Percentiles rank a stretch among this genome's conserved stretches.
These are phyloP conservation scores for Glareola pratincola DNA, from an alignment of 2,113 vertebrate species.

Conservation along the genomic window DNA sequence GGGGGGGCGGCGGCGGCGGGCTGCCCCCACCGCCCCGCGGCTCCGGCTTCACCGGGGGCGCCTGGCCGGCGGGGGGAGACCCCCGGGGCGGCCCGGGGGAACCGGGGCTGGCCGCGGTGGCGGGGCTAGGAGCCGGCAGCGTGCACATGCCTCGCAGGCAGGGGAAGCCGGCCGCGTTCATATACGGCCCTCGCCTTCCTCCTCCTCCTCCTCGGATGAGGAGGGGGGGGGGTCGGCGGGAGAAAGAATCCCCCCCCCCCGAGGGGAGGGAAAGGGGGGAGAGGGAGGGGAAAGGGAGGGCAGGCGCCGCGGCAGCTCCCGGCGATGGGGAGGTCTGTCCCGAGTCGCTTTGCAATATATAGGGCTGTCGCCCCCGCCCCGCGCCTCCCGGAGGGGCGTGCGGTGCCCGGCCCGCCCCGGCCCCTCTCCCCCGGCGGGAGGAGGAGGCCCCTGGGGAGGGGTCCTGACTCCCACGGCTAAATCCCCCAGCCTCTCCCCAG, in stretches of 20 bases:
- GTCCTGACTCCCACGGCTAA: neutral
- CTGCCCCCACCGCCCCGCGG: neutral
- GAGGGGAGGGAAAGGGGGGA: neutral
- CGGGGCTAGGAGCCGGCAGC: neutral
- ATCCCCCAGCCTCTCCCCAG: neutral
- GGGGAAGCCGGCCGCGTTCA: slow-evolving; percentile 6
- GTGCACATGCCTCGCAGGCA: slow-evolving; percentile 36
- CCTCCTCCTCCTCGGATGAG: neutral
- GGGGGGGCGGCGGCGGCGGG: neutral
- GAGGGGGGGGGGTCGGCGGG: neutral
- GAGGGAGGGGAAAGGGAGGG: neutral
- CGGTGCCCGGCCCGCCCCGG: neutral
- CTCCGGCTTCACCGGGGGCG: neutral
- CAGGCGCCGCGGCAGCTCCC: slow-evolving; percentile 58
- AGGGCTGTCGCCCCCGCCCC: neutral
- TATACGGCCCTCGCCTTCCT: slow-evolving; percentile 25
- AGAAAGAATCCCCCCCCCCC: neutral
- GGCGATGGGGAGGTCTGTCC: slow-evolving; percentile 84
- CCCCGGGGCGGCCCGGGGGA: neutral
- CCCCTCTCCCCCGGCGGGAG: neutral
- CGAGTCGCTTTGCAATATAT: slow-evolving; percentile 49
- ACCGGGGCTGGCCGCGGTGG: neutral
- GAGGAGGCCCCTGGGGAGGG: slow-evolving; percentile 9
- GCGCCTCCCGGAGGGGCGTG: slow-evolving; percentile 8
- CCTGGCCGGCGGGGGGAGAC: neutral